Evolutionary conservation across 1,140 invertebrate genomes (phyloP).

Genomic region (roundworm (Caenorhabditis elegans)): DNA sequence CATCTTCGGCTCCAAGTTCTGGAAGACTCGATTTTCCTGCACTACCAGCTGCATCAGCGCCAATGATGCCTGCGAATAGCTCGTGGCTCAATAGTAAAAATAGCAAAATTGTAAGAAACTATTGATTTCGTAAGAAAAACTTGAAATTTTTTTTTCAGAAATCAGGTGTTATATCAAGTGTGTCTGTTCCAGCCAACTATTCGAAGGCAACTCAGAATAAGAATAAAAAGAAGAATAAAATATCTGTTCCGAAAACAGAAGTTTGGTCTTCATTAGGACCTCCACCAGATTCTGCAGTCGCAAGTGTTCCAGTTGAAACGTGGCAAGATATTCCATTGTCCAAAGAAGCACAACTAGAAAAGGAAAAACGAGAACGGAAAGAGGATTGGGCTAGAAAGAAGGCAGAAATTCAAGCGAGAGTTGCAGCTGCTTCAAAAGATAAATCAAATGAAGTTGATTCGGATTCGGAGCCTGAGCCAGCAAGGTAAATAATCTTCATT

Average conservation of each 20-base stretch:
- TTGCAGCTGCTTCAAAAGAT: not conserved
- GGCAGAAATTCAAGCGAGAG: not conserved
- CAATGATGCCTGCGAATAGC: not conserved
- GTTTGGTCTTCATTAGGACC: constrained; percentile 17
- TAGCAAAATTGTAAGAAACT: constrained; percentile 8
- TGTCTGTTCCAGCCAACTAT: not conserved
- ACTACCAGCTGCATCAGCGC: not conserved
- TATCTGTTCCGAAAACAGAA: constrained; percentile 1
- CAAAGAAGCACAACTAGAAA: not conserved
- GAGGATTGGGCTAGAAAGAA: not conserved
- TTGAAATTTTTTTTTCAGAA: not conserved
- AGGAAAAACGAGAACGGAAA: not conserved
- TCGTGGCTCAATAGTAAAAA: not conserved
- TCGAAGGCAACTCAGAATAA: not conserved
- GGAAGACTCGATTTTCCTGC: not conserved
- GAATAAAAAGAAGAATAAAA: constrained; percentile 1
- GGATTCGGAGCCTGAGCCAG: not conserved
- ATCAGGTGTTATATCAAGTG: not conserved
- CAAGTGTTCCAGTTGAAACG: not conserved
- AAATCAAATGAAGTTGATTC: not conserved
- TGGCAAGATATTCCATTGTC: not conserved
- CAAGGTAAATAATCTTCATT: too few relatives aligned
- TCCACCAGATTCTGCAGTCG: not conserved
- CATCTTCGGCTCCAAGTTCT: not conserved
- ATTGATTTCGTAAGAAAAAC: not conserved